Percentiles rank a stretch among this genome's conserved stretches.
These are phyloP conservation scores for Drosophila malerkotliana DNA, from an alignment of 1,140 invertebrate genomes.

Conservation along the genomic window DNA sequence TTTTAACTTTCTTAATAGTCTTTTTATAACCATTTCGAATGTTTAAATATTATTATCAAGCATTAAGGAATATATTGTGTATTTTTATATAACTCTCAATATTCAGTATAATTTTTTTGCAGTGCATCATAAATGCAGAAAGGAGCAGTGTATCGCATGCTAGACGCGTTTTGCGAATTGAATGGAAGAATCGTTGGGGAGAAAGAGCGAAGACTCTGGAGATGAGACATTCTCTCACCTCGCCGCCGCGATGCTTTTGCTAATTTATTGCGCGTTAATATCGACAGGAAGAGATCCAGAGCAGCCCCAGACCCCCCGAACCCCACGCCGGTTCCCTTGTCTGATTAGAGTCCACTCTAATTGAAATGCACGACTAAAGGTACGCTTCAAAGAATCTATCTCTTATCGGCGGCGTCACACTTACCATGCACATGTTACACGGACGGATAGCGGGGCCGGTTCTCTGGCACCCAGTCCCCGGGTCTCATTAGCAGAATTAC, in stretches of 20 bases:
- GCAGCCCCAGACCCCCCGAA: slow-evolving; percentile 16
- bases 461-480: slow-evolving; percentile 7
- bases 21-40: neutral
- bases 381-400: slow-evolving; percentile 10
- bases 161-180: slow-evolving; percentile 47
- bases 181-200: slow-evolving; percentile 22
- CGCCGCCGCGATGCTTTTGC: slow-evolving; percentile 62
- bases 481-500: slow-evolving; percentile 83
- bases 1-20: neutral
- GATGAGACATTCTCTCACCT: slow-evolving; percentile 64
- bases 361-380: slow-evolving; percentile 62
- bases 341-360: slow-evolving; percentile 34
- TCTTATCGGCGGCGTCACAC: slow-evolving; percentile 73
- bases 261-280: slow-evolving; percentile 84
- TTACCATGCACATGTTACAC: slow-evolving; percentile 49
- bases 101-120: neutral
- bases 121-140: slow-evolving; percentile 12
- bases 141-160: slow-evolving; percentile 45
- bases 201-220: neutral
- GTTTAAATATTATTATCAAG: neutral
- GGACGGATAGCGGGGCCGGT: slow-evolving; percentile 25
- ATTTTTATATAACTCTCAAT: no score
- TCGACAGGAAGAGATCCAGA: slow-evolving; percentile 67
- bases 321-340: neutral
- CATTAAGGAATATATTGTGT: no score